Evolutionary conservation across 1,140 invertebrate species (phyloP).

Genomic region (Aphis craccivora): DNA sequence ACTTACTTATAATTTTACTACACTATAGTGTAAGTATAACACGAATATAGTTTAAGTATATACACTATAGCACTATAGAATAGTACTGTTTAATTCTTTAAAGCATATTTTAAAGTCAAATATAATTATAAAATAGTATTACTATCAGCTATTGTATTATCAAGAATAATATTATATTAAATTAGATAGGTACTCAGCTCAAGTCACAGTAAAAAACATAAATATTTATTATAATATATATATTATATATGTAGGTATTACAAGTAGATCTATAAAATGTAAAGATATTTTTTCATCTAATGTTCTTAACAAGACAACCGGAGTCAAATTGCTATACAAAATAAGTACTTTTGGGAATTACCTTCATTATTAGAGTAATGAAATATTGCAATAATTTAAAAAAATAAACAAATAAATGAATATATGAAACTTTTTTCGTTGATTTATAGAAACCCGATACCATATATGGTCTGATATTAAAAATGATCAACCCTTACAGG

Average conservation of each 20-base stretch:
- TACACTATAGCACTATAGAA: no score
- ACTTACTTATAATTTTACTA: no score
- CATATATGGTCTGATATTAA: background rate
- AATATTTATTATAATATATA: background rate
- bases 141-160: background rate
- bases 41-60: no score
- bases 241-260: background rate
- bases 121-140: background rate
- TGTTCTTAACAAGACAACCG: slow-evolving; percentile 31
- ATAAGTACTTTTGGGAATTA: slow-evolving; percentile 41
- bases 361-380: slow-evolving; percentile 24
- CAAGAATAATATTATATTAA: background rate
- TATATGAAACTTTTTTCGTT: slow-evolving; percentile 17
- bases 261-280: background rate
- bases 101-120: background rate
- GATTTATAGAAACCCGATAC: slow-evolving; percentile 7
- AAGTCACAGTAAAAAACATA: background rate
- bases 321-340: slow-evolving; percentile 30
- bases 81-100: background rate
- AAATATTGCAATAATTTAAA: slow-evolving; percentile 26
- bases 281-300: slow-evolving; percentile 31
- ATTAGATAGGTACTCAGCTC: background rate
- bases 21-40: no score
- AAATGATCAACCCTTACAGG: background rate
- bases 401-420: slow-evolving; percentile 18